Evolutionary conservation across 2,888 invertebrate species (phyloP), one percentile per base, ranked within the genome.

Genomic region (Drosophila sordidapex): DNA sequence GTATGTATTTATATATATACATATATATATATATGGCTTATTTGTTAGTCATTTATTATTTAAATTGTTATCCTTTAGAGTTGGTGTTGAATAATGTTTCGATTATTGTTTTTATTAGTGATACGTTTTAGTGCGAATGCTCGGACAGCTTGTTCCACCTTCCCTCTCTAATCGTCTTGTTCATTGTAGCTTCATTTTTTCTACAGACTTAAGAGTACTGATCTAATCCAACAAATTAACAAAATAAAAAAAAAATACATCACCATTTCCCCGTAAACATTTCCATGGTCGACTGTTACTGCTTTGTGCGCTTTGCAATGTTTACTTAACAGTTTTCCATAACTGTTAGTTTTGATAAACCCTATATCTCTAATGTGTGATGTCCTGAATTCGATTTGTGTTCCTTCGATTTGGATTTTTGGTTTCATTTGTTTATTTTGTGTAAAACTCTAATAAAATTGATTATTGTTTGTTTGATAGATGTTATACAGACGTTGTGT

Each of bases 401-500:
- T 63, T 68, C 40, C 61, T 48, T 49, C n/a, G 33, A 4, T 21
- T 54, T 29, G 40, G 33, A 52, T 63, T 35, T 52, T 60, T 51
- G 27, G 36, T 60, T 27, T 58, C 8, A 8, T 43, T 65, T 60
- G 25, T 40, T 40, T 43, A 18, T 62, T 68, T 74, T 75, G 81
- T 87, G 90, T 87, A 87, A 90, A 90, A 87, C 75, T 77, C 76
- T 89, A 90, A 88, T 89, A 90, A 87, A 87, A 87, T 89, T 85
- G 85, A 85, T 85, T 89, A 85, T 89, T 87, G 79, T 90, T 85
- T 81, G 75, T 82, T 89, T 79, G 87, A 79, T 89, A 90, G 89
- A 87, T 81, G 79, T 68, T 66, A 74, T 70, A 83, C 83, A 74
- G 83, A 79, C 82, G 70, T 67, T 65, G 76, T 81, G 82, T 81